These are phyloP conservation scores for Petromus typicus DNA, from an alignment of 2,113 vertebrate species.

Conservation along the genomic window DNA sequence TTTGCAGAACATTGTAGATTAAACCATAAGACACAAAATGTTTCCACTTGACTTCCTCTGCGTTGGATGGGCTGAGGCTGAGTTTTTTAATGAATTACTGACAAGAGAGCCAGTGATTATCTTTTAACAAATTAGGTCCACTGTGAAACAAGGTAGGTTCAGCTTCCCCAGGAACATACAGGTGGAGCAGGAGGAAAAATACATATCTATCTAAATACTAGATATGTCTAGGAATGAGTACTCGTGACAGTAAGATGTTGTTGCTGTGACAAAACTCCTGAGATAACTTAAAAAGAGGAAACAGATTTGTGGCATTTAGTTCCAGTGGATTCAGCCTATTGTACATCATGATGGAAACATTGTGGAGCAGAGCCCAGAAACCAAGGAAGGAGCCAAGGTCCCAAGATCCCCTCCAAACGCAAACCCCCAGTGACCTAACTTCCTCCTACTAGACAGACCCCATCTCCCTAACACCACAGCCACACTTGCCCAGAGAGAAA, in stretches of 20 bases:
- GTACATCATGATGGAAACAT: neutral
- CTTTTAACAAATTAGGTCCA: slow-evolving; percentile 31
- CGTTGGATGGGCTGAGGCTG: neutral
- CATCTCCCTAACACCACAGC: neutral
- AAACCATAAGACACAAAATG: neutral
- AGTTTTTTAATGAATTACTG: slow-evolving; percentile 21
- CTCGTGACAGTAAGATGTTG: neutral
- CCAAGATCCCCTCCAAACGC: neutral
- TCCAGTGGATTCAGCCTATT: too few relatives aligned
- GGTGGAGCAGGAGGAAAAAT: neutral
- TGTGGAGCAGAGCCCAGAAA: neutral
- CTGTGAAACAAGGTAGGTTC: neutral
- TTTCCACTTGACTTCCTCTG: slow-evolving; percentile 22
- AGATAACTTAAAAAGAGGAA: neutral
- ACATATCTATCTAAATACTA: neutral
- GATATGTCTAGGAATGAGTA: neutral
- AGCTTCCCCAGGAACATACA: neutral
- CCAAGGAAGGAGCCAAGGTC: neutral
- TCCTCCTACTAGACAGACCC: neutral
- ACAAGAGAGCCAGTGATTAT: neutral
- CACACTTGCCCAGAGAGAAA: too few relatives aligned
- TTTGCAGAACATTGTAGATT: neutral
- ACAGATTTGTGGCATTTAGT: neutral
- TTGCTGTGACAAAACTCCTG: neutral
- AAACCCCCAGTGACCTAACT: neutral